phyloP scores from a whole-genome alignment of 2,797 vertebrate genomes.

The Tapera naevia region DNA sequence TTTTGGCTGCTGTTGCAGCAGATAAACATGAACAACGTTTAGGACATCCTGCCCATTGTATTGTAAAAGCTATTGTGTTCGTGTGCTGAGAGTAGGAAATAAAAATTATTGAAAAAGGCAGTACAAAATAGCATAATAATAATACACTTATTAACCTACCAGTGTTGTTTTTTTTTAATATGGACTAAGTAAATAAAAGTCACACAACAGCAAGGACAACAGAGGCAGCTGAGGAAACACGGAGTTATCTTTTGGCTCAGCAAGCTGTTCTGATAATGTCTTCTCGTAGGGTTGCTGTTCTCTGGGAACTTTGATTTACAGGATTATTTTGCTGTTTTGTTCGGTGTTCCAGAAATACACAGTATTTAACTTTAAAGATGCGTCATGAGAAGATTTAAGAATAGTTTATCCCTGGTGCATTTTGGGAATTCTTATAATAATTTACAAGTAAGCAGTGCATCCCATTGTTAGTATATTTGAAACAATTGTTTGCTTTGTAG shows the following conservation, averaged over 20 bases:
- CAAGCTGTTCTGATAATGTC: background rate
- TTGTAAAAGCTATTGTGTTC: slow-evolving; percentile 14
- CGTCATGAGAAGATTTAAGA: background rate
- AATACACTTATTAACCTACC: background rate
- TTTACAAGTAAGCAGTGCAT: background rate
- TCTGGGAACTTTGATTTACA: background rate
- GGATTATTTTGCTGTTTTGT: background rate
- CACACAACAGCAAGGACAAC: background rate
- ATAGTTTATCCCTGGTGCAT: background rate
- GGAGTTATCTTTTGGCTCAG: background rate
- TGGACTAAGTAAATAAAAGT: background rate
- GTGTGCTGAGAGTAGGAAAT: background rate
- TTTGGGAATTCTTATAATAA: background rate
- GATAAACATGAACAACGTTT: background rate
- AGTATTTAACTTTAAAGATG: background rate
- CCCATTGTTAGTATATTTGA: background rate
- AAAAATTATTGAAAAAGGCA: background rate
- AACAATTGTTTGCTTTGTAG: background rate
- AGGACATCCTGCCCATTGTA: slow-evolving; percentile 29
- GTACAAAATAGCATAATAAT: background rate
- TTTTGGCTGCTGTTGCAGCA: background rate
- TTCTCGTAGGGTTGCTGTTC: background rate
- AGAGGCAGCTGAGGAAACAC: background rate
- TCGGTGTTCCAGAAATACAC: background rate
- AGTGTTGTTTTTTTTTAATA: background rate